Evolutionary conservation across 2,888 invertebrate species (phyloP), one percentile per base, ranked within the genome.

Genomic region (Mythimna lalbum): DNA sequence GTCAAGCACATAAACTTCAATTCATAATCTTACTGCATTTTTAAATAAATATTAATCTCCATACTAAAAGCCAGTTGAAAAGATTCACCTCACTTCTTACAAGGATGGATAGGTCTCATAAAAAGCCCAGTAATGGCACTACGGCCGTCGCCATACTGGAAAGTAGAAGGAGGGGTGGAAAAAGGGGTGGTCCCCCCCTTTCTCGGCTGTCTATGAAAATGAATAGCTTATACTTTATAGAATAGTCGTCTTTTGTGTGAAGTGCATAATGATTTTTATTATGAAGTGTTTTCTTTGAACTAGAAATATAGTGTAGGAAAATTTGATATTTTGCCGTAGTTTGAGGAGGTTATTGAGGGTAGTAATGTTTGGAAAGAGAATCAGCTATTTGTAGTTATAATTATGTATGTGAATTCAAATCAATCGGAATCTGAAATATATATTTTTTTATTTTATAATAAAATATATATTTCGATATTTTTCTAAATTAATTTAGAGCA

Each of bases 171-270:
- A 19, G 17, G n/a, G 12, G 31, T 39, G 39, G 9, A 4, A 31
- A 1, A 10, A 17, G 33, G 31, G 57, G n/a, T 2, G n/a, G 1
- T 2, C 12, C 12, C 14, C 36, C 50, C 75, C 17, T 27, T 70
- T 64, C 64, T 73, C 47, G 62, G 73, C 73, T 70, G 80, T 66
- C 78, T 74, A 69, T 65, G 80, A 74, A 78, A 78, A 78, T 66
- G 74, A 73, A 78, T 69, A 65, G 53, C 80, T 67, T 60, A 23
- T 73, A 56, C 49, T 76, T 57, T 76, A 63, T 55, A 72, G 59
- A 72, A 73, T 63, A 60, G 63, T 52, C 64, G 47, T 59, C 63
- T 56, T 67, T 68, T 63, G 67, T 78, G 60, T 55, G 67, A 62
- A 78, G 63, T 73, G 73, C 73, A 78, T 71, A 64, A 71, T 59